phyloP scores from a whole-genome alignment of 2,113 vertebrate species.

The Leptosomus discolor region DNA sequence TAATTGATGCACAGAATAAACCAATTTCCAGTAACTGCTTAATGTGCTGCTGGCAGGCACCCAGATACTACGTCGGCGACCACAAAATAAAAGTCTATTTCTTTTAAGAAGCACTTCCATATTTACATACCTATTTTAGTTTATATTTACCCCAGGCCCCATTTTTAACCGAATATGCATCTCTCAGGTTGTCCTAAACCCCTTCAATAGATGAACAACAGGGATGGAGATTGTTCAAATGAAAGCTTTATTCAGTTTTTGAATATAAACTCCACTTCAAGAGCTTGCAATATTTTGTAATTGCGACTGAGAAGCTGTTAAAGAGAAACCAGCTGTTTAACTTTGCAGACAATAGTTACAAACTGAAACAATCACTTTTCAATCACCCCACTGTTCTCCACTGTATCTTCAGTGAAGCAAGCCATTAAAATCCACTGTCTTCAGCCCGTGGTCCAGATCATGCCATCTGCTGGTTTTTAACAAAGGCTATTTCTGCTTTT shows the following conservation, averaged over 20 bases:
- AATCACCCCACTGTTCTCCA: not conserved
- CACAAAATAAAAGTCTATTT: not conserved
- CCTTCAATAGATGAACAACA: not conserved
- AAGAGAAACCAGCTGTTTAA: not conserved
- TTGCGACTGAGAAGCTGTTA: not conserved
- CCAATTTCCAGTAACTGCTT: not conserved
- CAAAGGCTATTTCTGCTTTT: not conserved
- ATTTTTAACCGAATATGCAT: not conserved
- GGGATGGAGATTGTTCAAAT: not conserved
- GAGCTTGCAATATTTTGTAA: not conserved
- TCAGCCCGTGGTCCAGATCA: not conserved
- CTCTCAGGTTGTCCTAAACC: not conserved
- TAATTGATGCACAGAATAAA: not conserved
- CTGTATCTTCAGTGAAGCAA: not conserved
- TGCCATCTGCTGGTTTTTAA: not conserved
- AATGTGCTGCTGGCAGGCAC: not conserved
- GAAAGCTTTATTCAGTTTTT: constrained; percentile 37
- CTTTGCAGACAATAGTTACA: not conserved
- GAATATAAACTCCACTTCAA: not conserved
- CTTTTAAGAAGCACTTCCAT: not conserved
- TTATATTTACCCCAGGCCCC: not conserved
- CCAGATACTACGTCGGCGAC: not conserved
- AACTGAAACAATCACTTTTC: not conserved
- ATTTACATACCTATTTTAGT: not conserved
- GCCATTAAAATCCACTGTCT: not conserved